Evolutionary conservation across 2,113 vertebrate species (phyloP).

Genomic region (Hippocampus barbouri): DNA sequence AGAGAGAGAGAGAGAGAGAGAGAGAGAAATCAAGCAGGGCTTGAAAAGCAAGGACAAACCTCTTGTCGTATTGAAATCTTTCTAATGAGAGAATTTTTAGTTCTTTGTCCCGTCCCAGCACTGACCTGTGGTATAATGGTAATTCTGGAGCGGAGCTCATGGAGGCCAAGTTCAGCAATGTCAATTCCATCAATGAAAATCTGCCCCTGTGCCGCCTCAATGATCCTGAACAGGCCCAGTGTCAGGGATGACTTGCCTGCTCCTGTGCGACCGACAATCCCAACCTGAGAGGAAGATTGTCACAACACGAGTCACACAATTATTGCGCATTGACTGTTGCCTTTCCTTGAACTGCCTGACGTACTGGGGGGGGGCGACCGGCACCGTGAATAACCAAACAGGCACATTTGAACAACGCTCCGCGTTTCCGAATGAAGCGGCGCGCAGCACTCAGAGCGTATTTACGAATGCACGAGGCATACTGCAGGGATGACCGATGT

Average conservation of each 20-base stretch:
- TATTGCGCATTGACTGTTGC: too few species aligned
- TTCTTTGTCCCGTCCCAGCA: background rate
- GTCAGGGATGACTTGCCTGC: conserved; percentile 94
- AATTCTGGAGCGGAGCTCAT: conserved; percentile 86
- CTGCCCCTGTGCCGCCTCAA: conserved; percentile 82
- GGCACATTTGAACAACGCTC: too few species aligned
- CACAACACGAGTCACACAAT: background rate
- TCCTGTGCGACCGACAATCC: conserved; percentile 92
- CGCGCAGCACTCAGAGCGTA: too few species aligned
- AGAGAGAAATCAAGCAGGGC: too few species aligned
- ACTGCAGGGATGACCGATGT: background rate
- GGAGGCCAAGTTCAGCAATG: conserved; percentile 86
- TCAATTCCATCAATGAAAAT: conserved; percentile 87
- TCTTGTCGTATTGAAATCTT: background rate
- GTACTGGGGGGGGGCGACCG: too few species aligned
- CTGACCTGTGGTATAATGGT: conserved; percentile 96
- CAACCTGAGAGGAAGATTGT: conserved; percentile 71
- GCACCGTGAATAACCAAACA: too few species aligned
- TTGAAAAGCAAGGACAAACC: background rate
- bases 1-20: too few species aligned
- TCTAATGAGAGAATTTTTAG: too few species aligned
- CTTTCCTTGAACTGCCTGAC: too few species aligned
- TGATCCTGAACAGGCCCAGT: conserved; percentile 91
- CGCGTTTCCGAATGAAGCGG: too few species aligned
- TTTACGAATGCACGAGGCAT: background rate